phyloP scores from a whole-genome alignment of 2,888 invertebrate genomes.

The Sinotaia quadrata region DNA sequence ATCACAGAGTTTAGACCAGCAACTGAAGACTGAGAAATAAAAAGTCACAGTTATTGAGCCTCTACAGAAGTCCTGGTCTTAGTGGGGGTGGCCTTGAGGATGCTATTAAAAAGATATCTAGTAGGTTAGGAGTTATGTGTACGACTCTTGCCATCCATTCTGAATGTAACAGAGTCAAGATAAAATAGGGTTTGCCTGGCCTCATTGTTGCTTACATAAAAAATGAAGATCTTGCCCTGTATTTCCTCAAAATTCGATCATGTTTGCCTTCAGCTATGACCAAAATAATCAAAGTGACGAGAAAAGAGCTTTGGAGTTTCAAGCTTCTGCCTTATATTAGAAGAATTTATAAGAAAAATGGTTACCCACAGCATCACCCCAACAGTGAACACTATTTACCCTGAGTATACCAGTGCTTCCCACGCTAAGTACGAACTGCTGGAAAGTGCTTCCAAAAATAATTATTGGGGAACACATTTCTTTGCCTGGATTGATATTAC shows the following conservation, averaged over 20 bases:
- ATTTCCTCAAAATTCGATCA: conserved; percentile 37
- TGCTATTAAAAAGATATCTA: too few relatives aligned
- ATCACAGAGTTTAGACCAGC: too few relatives aligned
- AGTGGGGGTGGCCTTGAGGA: too few relatives aligned
- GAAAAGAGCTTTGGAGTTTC: conserved; percentile 41
- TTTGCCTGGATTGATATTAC: conserved; percentile 46
- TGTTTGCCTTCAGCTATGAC: conserved; percentile 37
- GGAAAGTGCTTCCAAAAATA: conserved; percentile 21
- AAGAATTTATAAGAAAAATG: conserved; percentile 34
- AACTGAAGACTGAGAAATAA: too few relatives aligned
- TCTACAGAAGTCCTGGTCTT: too few relatives aligned
- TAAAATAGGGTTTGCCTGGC: too few relatives aligned
- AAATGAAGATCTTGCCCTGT: conserved; percentile 33
- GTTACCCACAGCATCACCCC: conserved; percentile 41
- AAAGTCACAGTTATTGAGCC: too few relatives aligned
- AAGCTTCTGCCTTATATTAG: conserved; percentile 30
- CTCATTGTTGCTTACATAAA: conserved; percentile 43
- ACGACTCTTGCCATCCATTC: too few relatives aligned
- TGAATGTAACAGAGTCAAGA: too few relatives aligned
- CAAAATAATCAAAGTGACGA: conserved; percentile 35
- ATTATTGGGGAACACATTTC: conserved; percentile 38
- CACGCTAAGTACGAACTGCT: conserved; percentile 46
- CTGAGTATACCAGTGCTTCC: conserved; percentile 42
- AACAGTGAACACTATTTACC: conserved; percentile 40
- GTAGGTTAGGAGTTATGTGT: too few relatives aligned